phyloP scores from a whole-genome alignment of 2,797 vertebrate species.

The Potorous gilbertii region DNA sequence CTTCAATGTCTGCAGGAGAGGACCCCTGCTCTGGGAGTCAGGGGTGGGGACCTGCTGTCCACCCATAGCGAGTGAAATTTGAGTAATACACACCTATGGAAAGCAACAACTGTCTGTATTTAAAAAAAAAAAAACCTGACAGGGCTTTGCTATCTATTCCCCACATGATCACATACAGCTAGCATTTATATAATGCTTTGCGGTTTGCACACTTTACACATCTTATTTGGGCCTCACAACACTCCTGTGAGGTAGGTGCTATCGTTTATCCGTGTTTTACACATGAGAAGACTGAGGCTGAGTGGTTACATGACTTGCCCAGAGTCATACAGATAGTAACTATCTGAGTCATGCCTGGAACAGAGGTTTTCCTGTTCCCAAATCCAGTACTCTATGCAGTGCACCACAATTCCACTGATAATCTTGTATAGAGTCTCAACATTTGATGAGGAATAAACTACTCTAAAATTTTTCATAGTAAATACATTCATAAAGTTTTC shows the following conservation, averaged over 20 bases:
- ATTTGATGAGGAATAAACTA: conserved; percentile 59
- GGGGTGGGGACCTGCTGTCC: neutral
- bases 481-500: conserved; percentile 67
- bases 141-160: neutral
- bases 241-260: neutral
- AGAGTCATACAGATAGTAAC: neutral
- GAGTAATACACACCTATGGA: neutral
- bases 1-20: neutral
- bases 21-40: neutral
- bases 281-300: neutral
- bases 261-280: neutral
- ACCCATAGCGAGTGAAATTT: neutral
- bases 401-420: neutral
- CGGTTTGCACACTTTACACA: neutral
- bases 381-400: neutral
- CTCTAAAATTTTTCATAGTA: conserved; percentile 49
- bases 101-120: neutral
- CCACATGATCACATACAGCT: neutral
- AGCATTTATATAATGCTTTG: neutral
- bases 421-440: conserved; percentile 55
- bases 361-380: neutral
- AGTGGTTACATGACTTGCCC: neutral
- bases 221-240: neutral
- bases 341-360: neutral
- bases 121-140: neutral